Percentiles rank a stretch among this genome's conserved stretches.
These are phyloP conservation scores for Bucorvus abyssinicus DNA, from an alignment of 2,797 vertebrate species.

Conservation along the genomic window DNA sequence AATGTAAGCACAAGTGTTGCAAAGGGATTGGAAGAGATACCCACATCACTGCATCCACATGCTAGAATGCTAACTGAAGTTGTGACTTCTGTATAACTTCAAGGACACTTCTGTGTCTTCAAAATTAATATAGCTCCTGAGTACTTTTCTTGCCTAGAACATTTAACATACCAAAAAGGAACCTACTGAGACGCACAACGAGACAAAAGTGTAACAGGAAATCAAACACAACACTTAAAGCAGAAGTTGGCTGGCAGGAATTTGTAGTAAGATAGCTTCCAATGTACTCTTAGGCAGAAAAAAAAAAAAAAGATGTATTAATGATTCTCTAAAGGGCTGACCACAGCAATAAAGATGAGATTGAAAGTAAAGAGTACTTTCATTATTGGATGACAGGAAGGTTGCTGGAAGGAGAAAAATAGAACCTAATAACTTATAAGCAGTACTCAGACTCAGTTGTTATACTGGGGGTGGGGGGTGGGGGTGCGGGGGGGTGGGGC, in stretches of 20 bases:
- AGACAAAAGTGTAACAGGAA: not conserved
- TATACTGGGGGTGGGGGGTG: not conserved
- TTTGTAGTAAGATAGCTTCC: not conserved
- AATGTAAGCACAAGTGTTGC: not conserved
- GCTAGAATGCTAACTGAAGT: not conserved
- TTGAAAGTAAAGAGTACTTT: not conserved
- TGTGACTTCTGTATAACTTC: not conserved
- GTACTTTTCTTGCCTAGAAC: not conserved
- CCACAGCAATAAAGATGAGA: not conserved
- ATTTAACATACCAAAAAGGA: not conserved
- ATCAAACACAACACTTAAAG: not conserved
- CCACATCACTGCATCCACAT: not conserved
- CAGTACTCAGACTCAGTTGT: not conserved
- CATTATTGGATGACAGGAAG: not conserved
- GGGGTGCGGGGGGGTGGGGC: too few relatives aligned
- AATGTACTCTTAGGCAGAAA: not conserved
- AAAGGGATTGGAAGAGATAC: not conserved
- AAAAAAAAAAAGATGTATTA: not conserved
- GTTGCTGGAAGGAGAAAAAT: not conserved
- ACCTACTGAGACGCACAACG: not conserved
- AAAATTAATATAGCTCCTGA: not conserved
- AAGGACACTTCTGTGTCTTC: too few relatives aligned
- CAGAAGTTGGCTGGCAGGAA: not conserved
- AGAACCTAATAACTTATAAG: not conserved
- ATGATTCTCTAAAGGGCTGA: not conserved